Evolutionary conservation across 2,888 invertebrate species (phyloP), one percentile per base, ranked within the genome.

Genomic region (Drosophila antonietae): DNA sequence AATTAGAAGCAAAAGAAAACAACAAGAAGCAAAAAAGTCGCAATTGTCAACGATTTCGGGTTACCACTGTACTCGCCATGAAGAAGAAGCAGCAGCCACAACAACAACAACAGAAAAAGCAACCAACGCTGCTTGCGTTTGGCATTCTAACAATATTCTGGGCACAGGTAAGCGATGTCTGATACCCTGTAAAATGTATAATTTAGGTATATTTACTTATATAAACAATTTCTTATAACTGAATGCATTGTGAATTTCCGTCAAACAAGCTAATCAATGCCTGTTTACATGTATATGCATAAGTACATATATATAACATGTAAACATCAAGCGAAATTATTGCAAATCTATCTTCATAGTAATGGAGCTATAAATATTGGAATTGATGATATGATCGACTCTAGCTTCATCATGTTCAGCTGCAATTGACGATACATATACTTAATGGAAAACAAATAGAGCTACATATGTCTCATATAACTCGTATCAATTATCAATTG

Each of bases 121-220:
- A 65, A 59, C 76, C 60, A 60, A 60, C 58, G 46, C 51, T 72
- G 60, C 43, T 79, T 51, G 62, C 55, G 60, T 68, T 80, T 56
- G 70, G 66, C 62, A 77, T 79, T 70, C 77, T 80, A 46, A 77
- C 80, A 68, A 73, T 80, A 65, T 73, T 59, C 56, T 80, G 73
- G 77, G 67, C 81, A 65, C 77, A 80, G 78, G 78, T 79, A 60
- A 80, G 80, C 63, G 46, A 51, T 44, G 20, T 59, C 51, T 47
- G 33, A 35, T 58, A 52, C 57, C 52, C 51, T 68, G 18, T 47
- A 23, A 18, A 43, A 23, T 37, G 0, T 9, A 1, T 23, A 10
- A 33, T 14, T 35, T 3, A 3, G 44, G 15, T 2, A n/a, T 31
- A 3, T n/a, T n/a, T 31, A 28, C 28, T 28, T 18, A 14, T 15